phyloP scores from a whole-genome alignment of 2,797 vertebrate genomes.

The Notamacropus eugenii region DNA sequence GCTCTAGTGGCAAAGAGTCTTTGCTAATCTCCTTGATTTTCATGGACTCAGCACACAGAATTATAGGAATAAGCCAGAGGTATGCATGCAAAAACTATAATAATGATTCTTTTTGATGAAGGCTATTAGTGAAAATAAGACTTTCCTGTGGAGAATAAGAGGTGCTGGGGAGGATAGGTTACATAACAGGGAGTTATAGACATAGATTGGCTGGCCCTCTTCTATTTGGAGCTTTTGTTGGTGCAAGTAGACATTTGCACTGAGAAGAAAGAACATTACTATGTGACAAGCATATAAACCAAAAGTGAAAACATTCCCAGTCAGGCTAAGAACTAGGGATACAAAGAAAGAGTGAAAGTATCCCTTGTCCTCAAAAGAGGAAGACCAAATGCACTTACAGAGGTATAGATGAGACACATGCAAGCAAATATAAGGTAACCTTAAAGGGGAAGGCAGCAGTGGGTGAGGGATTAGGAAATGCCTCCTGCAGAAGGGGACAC shows the following conservation, averaged over 20 bases:
- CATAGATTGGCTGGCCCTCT: constrained; percentile 57
- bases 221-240: constrained; percentile 65
- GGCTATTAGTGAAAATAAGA: constrained; percentile 72
- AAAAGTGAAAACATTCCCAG: neutral
- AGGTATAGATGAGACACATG: neutral
- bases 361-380: neutral
- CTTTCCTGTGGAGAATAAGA: constrained; percentile 65
- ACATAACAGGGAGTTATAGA: constrained; percentile 69
- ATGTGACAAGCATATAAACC: neutral
- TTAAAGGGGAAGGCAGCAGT: neutral
- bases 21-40: constrained; percentile 65
- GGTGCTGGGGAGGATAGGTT: constrained; percentile 66
- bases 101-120: constrained; percentile 74
- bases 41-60: constrained; percentile 69
- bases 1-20: constrained; percentile 70
- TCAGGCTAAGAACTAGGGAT: neutral
- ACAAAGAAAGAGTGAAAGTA: neutral
- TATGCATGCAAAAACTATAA: constrained; percentile 70
- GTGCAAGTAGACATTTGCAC: constrained; percentile 60
- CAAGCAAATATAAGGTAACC: neutral
- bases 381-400: neutral
- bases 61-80: constrained; percentile 73
- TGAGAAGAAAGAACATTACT: constrained; percentile 58
- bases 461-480: neutral
- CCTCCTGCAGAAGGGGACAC: neutral